A percentile compares a stretch with the other conserved stretches of the same genome.
Conservation (phyloP, 2,888 invertebrate genomes). For the Trachelus iudaicus region DNA sequence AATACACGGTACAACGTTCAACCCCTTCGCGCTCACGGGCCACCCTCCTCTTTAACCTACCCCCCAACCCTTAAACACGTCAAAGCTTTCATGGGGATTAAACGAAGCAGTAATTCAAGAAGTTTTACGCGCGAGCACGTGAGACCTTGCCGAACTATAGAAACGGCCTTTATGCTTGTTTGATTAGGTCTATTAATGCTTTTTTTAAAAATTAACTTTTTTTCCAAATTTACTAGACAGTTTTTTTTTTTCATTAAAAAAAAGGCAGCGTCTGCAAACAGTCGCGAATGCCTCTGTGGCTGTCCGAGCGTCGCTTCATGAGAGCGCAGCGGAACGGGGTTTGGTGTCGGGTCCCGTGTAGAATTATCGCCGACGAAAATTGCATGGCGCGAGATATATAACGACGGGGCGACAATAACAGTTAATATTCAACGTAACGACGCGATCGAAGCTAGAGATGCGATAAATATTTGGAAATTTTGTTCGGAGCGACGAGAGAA, state of each 20-base stretch:
- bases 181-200: too few relatives aligned
- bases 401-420: background rate
- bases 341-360: background rate
- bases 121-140: background rate
- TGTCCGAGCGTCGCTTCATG: background rate
- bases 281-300: background rate
- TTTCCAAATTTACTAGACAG: background rate
- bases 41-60: background rate
- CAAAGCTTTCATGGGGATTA: background rate
- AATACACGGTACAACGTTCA: background rate
- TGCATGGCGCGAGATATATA: background rate
- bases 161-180: background rate
- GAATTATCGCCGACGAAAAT: background rate
- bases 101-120: background rate
- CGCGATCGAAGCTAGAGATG: background rate
- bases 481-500: background rate
- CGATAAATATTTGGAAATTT: background rate
- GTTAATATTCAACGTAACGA: background rate
- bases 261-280: background rate
- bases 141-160: background rate
- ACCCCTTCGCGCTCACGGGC: background rate
- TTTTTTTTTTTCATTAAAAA: background rate
- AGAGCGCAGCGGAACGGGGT: background rate
- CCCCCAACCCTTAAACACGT: background rate
- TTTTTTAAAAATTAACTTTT: background rate